Evolutionary conservation across 2,888 invertebrate species (phyloP).

Genomic region (Pogonocherus hispidulus): DNA sequence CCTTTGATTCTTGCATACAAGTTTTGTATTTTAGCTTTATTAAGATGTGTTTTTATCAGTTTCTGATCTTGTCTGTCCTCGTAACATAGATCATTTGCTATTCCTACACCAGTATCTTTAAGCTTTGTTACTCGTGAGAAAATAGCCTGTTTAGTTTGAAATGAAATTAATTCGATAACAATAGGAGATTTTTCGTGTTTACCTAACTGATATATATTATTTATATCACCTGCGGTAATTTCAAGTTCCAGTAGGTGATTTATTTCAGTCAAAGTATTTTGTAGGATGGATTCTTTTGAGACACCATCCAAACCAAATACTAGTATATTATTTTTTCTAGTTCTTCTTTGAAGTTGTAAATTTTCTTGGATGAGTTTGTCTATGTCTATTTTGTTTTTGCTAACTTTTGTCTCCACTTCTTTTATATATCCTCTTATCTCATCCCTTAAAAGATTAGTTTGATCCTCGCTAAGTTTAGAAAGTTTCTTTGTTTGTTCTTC

Average conservation of each 20-base stretch:
- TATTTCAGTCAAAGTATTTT: not conserved
- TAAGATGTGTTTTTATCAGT: not conserved
- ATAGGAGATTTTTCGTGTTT: not conserved
- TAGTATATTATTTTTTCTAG: conserved; percentile 1
- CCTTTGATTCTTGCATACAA: not conserved
- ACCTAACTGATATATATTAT: not conserved
- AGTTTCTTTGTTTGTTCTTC: no score
- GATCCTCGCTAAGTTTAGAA: no score
- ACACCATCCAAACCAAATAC: not conserved
- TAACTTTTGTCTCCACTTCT: not conserved
- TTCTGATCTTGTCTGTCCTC: not conserved
- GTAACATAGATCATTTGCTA: conserved; percentile 1
- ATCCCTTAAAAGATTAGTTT: no score
- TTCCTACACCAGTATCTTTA: not conserved
- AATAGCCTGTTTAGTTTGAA: not conserved
- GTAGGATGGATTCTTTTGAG: not conserved
- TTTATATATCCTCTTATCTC: no score
- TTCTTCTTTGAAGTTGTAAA: not conserved
- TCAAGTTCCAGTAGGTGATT: not conserved
- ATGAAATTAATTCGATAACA: not conserved
- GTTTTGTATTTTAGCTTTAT: not conserved
- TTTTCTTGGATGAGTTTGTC: not conserved
- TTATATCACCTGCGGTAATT: not conserved
- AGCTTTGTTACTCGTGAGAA: not conserved
- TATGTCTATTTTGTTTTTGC: not conserved